Evolutionary conservation across 2,113 vertebrate genomes (phyloP).

Genomic region (Zosterops borbonicus): DNA sequence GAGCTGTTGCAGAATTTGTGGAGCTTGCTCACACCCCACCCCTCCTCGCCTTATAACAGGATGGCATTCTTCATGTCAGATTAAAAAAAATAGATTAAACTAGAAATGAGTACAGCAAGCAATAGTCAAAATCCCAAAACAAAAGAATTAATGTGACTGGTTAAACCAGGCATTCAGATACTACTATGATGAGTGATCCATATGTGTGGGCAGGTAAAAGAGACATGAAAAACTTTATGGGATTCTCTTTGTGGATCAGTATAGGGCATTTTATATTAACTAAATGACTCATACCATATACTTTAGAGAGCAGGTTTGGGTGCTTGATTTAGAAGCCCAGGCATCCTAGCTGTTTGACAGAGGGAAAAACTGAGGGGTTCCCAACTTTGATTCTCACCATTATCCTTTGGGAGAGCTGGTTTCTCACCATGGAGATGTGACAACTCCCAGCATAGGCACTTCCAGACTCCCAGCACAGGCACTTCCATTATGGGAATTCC

Average conservation of each 20-base stretch:
- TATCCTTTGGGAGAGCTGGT: background rate
- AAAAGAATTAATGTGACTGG: background rate
- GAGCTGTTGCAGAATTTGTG: conserved; percentile 56
- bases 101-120: background rate
- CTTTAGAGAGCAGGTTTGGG: background rate
- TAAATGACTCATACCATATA: conserved; percentile 8
- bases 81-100: background rate
- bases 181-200: background rate
- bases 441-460: background rate
- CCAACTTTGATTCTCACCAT: background rate
- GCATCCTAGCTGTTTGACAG: background rate
- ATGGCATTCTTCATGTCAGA: background rate
- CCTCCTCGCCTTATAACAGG: background rate
- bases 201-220: background rate
- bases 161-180: background rate
- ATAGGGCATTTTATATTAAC: conserved; percentile 15
- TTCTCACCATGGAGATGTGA: background rate
- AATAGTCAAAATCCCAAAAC: background rate
- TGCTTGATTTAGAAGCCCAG: conserved; percentile 25
- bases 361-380: background rate
- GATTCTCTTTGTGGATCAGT: conserved; percentile 3
- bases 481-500: background rate
- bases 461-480: background rate
- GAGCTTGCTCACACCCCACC: background rate
- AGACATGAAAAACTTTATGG: conserved; percentile 4